Evolutionary conservation across 2,888 invertebrate genomes (phyloP), one percentile per base, ranked within the genome.

Genomic region (Pseudococcus longispinus): DNA sequence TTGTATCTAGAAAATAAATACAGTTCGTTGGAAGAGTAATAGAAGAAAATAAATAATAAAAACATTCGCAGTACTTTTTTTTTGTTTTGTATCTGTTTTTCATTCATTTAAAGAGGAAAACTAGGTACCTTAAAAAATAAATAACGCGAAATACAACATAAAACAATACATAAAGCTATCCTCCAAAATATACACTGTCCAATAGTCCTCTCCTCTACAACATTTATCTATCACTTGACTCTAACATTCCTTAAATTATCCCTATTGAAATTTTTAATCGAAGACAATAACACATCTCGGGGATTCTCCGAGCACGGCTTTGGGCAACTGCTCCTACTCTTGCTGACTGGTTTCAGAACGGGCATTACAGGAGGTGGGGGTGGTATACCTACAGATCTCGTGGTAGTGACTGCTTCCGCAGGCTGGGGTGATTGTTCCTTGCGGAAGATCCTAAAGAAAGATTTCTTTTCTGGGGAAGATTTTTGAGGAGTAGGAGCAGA

Each of bases 131-230:
- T 83, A 51, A 26, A 83, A 83, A 83, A 83, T 51, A 83, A 82
- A 82, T 44, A 82, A 82, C 20, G 44, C 13, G 13, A 82, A 82
- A 82, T 44, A 82, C 37, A 82, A 42, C 70, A 70, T 70, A 70
- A 70, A 29, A 70, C 37, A 37, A 37, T 37, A 37, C 37, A 29
- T 70, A 70, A 32, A 60, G 20, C 23, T 60, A 60, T 60, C 23
- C 20, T 60, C 60, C 1, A 23, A 20, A 60, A 23, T 23, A 60
- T 60, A 23, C 60, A 60, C 60, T 2, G 4, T 60, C 20, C 60
- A 20, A 23, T 13, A 55, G n/a, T 55, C 55, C 3, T 55, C 55
- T 6, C n/a, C 92, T 13, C 91, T 37, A 2, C 8, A 4, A 91
- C n/a, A n/a, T n/a, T n/a, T n/a, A 65, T n/a, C 55, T 5, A n/a